These are phyloP conservation scores for Planococcus citri DNA, from an alignment of 1,140 invertebrate species.

Conservation along the genomic window DNA sequence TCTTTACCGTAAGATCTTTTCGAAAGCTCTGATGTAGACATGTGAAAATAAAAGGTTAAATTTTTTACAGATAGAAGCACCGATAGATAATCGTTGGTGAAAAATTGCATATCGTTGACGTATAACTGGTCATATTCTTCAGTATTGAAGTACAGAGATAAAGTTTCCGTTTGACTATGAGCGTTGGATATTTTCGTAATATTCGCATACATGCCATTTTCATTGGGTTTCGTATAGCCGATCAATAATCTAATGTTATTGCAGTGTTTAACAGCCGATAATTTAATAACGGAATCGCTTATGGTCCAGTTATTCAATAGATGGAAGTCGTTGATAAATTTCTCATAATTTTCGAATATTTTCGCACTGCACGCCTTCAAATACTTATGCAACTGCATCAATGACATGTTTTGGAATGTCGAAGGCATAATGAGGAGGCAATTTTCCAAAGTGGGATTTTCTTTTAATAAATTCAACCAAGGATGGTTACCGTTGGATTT, in stretches of 20 bases:
- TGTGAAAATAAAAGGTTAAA: not conserved
- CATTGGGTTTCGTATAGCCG: not conserved
- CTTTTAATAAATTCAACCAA: not conserved
- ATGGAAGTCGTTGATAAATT: not conserved
- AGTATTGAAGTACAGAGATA: not conserved
- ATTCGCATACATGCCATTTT: not conserved
- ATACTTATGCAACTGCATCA: not conserved
- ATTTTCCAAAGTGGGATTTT: constrained; percentile 1
- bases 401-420: not conserved
- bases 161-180: not conserved
- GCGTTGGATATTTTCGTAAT: not conserved
- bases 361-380: not conserved
- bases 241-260: not conserved
- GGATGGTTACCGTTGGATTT: not conserved
- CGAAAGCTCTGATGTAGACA: not conserved
- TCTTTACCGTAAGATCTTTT: not conserved
- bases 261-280: not conserved
- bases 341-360: not conserved
- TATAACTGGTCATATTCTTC: not conserved
- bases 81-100: not conserved
- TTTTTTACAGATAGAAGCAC: not conserved
- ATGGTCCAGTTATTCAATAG: not conserved
- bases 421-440: not conserved
- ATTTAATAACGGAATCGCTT: not conserved
- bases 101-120: not conserved